phyloP scores from a whole-genome alignment of 2,797 vertebrate species.

The Erpetoichthys calabaricus region DNA sequence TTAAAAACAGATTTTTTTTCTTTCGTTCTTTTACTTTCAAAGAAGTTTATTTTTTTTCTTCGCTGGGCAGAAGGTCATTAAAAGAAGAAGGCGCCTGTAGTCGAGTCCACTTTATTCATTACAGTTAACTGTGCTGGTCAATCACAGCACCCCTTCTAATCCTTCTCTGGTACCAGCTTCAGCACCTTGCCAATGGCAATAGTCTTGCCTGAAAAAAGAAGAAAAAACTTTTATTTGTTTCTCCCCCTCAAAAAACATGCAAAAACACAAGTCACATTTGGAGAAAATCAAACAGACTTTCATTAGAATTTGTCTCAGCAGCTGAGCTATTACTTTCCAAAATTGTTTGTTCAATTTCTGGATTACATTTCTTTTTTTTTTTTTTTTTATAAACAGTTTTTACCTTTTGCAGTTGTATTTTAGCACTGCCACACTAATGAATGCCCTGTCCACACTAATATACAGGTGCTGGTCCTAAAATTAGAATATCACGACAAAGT shows the following conservation, averaged over 20 bases:
- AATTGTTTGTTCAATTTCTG: too few species aligned
- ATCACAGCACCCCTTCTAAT: conserved; percentile 68
- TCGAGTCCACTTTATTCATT: conserved; percentile 65
- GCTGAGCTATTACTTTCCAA: too few species aligned
- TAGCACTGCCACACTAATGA: too few species aligned
- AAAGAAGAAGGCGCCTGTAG: conserved; percentile 63
- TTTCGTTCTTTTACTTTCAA: conserved; percentile 43
- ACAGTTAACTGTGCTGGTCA: conserved; percentile 60
- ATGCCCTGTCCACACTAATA: too few species aligned
- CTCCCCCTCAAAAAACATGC: neutral
- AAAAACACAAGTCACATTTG: conserved; percentile 9
- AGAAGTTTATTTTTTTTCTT: conserved; percentile 68
- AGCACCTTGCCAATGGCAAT: conserved; percentile 98
- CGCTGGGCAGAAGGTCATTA: conserved; percentile 58
- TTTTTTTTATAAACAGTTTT: too few species aligned
- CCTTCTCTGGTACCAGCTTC: conserved; percentile 94
- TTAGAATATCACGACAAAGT: too few species aligned
- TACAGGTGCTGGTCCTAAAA: too few species aligned
- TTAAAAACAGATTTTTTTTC: conserved; percentile 52
- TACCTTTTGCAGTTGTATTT: too few species aligned
- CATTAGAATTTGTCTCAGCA: too few species aligned
- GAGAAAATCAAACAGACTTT: conserved; percentile 6
- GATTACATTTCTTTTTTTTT: too few species aligned
- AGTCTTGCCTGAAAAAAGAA: conserved; percentile 74
- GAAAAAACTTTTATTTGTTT: conserved; percentile 2